phyloP scores from a whole-genome alignment of 1,140 invertebrate genomes.

The Apis laboriosa region DNA sequence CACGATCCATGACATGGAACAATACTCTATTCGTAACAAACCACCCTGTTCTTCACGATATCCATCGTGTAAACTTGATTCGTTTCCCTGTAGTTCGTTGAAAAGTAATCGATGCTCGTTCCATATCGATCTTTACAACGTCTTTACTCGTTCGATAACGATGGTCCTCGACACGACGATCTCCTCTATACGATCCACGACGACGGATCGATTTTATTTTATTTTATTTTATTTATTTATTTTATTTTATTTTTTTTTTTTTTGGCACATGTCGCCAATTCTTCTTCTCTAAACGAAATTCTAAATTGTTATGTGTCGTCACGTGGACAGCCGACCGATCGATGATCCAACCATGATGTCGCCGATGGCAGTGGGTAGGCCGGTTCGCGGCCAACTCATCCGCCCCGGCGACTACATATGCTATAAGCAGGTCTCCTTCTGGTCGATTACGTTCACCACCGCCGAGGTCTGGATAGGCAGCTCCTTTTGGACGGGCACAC shows the following conservation, averaged over 20 bases:
- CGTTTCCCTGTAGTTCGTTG: too few species aligned
- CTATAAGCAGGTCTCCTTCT: conserved; percentile 79
- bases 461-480: conserved; percentile 71
- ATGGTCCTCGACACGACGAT: background rate
- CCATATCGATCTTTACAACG: background rate
- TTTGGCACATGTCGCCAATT: background rate
- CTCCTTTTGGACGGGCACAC: conserved; percentile 74
- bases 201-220: background rate
- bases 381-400: conserved; percentile 45
- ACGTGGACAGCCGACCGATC: conserved; percentile 41
- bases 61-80: background rate
- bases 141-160: background rate
- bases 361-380: conserved; percentile 51
- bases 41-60: background rate
- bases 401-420: conserved; percentile 68
- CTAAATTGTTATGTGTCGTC: conserved; percentile 11
- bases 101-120: background rate
- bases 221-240: background rate
- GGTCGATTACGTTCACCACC: conserved; percentile 74
- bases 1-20: background rate
- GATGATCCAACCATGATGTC: conserved; percentile 40
- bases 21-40: background rate
- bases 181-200: background rate
- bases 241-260: background rate
- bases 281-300: background rate